Base-by-base conservation (phyloP, 2,888 invertebrate genomes). In the Brachynemurus nebulosus region DNA sequence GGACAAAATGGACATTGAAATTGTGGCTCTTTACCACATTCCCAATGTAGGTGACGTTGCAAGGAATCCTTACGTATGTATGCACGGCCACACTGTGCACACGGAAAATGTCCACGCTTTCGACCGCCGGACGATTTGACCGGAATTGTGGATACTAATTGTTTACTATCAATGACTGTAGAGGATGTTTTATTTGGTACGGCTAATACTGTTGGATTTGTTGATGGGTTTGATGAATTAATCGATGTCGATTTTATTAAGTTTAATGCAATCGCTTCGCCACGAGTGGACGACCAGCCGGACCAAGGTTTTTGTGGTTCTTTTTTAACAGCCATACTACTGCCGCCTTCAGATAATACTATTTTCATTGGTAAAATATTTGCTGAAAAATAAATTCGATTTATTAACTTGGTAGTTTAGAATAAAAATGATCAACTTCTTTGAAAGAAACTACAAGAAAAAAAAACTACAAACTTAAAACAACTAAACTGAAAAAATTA, bases 21-120 rank as follows among this genome's bases (percentile, higher is more conserved):
- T 58, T 76, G 74, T 16, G 80, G 80, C 54, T 74, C 73, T 59
- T 76, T 78, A 52, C 76, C 75, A 59, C 86, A 86, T 60, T 86
- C 85, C 64, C 80, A 80, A 57, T 77, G 78, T 56, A 79, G 71
- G 62, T 86, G 85, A 46, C 85, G 72, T 59, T 79, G 80, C 47
- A 86, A 64, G n/a, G 82, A 83, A 52, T 81, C 80, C 59, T 81
- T 82, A 60, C 79, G 72, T 59, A 78, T 78, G 69, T 88, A 89
- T 48, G 76, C 76, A 63, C 86, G 84, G 45, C 80, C 79, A 61
- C 88, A 89, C 53, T 72, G 71, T 50, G 70, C 70, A 65, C 82
- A 82, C 50, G 70, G 56, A 58, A 69, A 71, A 53, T 70, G 66
- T 3, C 65, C 65, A 35, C 57, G 55, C 35, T 61, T 47, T 56